Base-by-base conservation (phyloP, 2,888 invertebrate genomes). In the Acanthococcus lagerstroemiae region DNA sequence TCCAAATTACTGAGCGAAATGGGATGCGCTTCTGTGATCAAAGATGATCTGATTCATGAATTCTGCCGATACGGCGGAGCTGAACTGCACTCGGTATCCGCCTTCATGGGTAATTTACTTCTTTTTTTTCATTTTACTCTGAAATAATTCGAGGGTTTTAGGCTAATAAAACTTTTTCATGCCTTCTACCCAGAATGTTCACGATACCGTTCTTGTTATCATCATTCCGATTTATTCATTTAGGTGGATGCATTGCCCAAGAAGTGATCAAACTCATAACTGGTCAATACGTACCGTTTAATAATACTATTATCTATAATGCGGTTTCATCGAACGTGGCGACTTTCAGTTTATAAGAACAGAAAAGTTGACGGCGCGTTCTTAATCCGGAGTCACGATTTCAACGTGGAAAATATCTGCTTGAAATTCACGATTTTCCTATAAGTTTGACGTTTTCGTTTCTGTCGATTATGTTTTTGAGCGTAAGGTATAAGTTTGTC, bases 191-290 rank as follows among this genome's bases (percentile, higher is more conserved):
- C 7, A 37, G 12, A 37, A 37, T 7, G 12, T 9, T 37, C 9
- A 37, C 7, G 7, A 12, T 37, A 37, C 4, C 22, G 2, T 1
- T 25, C 12, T 6, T 56, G 5, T 37, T 37, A 30, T n/a, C 30
- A 4, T 52, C 25, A 4, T 22, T n/a, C n/a, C n/a, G n/a, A n/a
- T n/a, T n/a, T 37, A 37, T 15, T 30, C n/a, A 4, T 73, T 68
- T 75, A 77, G 91, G 89, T 69, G 97, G 96, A 3, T 88, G 93
- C 75, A 89, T 90, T 25, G 95, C 96, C 6, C 97, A 99, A 74
- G 97, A 97, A 80, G 86, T 87, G 4, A 93, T 96, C 70, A 99
- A 99, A 80, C 80, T 99, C 67, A 83, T 96, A 65, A 97, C 97
- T 2, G 85, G 86, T 73, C 99, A 99, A 79, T 99, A 95, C 77